Conservation (phyloP, 2,888 invertebrate genomes). For the Trachelus stipa region DNA sequence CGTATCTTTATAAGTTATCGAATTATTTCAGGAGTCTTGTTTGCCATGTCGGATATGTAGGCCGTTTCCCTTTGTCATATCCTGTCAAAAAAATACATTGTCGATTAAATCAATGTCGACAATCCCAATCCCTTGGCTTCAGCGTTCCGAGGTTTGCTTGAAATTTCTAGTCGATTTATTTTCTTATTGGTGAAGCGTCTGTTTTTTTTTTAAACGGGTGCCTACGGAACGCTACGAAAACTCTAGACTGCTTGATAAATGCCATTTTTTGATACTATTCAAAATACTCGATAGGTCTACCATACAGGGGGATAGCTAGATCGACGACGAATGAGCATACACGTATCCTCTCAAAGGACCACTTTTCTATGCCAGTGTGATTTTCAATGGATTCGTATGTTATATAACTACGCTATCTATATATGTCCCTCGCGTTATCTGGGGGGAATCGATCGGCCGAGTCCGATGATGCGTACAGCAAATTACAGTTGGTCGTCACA, state of each 20-base stretch:
- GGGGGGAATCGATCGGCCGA: not conserved
- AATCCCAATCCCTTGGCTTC: not conserved
- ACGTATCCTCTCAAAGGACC: too few relatives aligned
- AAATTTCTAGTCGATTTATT: not conserved
- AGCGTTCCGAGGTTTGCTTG: not conserved
- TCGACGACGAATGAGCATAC: not conserved
- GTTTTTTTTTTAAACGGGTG: not conserved
- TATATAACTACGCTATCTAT: not conserved
- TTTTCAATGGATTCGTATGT: not conserved
- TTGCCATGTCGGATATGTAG: not conserved
- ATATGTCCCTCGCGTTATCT: not conserved
- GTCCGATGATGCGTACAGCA: too few relatives aligned
- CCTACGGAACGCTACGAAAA: not conserved
- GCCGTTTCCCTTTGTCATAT: not conserved
- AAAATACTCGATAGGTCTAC: not conserved
- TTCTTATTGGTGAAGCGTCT: not conserved
- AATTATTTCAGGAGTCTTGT: not conserved
- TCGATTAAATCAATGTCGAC: not conserved
- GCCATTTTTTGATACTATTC: not conserved
- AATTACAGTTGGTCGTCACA: too few relatives aligned
- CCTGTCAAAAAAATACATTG: not conserved
- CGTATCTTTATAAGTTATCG: not conserved
- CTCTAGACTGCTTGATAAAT: not conserved
- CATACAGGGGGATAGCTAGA: not conserved
- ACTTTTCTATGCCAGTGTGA: not conserved